phyloP scores from a whole-genome alignment of 2,797 vertebrate genomes.

The Sebastes cheni region DNA sequence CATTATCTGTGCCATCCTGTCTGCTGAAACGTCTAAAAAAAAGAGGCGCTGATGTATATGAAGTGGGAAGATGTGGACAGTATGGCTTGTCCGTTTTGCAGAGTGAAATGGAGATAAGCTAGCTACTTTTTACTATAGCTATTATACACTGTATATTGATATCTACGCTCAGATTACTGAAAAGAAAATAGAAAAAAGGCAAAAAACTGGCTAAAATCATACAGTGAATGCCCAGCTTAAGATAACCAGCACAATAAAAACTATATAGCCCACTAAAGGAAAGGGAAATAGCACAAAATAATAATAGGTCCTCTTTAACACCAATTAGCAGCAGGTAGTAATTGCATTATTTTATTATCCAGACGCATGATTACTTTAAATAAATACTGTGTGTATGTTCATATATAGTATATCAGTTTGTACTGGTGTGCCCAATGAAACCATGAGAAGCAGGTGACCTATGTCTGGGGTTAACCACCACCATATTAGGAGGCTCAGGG shows the following conservation, averaged over 20 bases:
- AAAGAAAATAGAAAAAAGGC: too few relatives aligned
- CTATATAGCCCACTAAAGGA: neutral
- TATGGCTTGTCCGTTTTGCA: too few relatives aligned
- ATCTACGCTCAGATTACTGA: too few relatives aligned
- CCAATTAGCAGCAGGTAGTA: neutral
- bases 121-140: rapidly evolving
- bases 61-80: too few relatives aligned
- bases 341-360: neutral
- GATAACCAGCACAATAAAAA: neutral
- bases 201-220: too few relatives aligned
- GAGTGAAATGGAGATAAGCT: too few relatives aligned
- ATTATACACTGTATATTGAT: too few relatives aligned
- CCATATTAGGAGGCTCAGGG: neutral
- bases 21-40: too few relatives aligned
- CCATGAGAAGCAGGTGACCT: neutral
- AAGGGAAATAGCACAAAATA: neutral
- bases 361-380: neutral
- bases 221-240: too few relatives aligned
- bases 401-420: neutral
- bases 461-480: neutral
- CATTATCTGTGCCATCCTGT: too few relatives aligned
- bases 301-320: neutral
- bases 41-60: too few relatives aligned
- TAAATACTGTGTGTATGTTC: neutral
- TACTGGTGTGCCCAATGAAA: neutral